Evolutionary conservation across 2,113 vertebrate species (phyloP).

Genomic region (Nesogale talazaci): DNA sequence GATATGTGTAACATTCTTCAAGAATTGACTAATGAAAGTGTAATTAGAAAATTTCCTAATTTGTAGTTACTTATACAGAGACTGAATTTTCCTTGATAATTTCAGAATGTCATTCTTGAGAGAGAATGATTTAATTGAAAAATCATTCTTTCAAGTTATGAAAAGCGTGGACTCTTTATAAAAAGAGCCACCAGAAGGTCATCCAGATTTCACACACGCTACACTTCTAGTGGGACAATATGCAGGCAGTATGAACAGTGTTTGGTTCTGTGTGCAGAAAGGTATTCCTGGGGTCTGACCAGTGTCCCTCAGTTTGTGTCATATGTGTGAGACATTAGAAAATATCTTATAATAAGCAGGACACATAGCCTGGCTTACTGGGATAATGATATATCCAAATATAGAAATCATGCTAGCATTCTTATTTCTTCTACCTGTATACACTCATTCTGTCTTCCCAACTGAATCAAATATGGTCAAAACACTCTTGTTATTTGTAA

Average conservation of each 20-base stretch:
- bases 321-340: neutral
- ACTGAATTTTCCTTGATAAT: constrained; percentile 59
- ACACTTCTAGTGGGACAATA: neutral
- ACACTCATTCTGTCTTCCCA: neutral
- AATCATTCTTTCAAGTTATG: constrained; percentile 37
- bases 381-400: neutral
- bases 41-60: constrained; percentile 73
- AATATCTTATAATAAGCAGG: neutral
- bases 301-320: neutral
- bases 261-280: no score
- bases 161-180: neutral
- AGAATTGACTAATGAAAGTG: constrained; percentile 70
- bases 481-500: neutral
- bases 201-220: neutral
- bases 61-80: constrained; percentile 69
- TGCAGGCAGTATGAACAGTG: no score
- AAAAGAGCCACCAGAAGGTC: neutral
- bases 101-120: constrained; percentile 49
- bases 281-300: neutral
- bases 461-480: neutral
- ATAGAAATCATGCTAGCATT: neutral
- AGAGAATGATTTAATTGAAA: constrained; percentile 62
- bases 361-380: neutral
- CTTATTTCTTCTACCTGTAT: neutral
- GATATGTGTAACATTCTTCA: constrained; percentile 51